Evolutionary conservation across 2,888 invertebrate genomes (phyloP), one percentile per base, ranked within the genome.

Genomic region (Scelioninae gen. 2): DNA sequence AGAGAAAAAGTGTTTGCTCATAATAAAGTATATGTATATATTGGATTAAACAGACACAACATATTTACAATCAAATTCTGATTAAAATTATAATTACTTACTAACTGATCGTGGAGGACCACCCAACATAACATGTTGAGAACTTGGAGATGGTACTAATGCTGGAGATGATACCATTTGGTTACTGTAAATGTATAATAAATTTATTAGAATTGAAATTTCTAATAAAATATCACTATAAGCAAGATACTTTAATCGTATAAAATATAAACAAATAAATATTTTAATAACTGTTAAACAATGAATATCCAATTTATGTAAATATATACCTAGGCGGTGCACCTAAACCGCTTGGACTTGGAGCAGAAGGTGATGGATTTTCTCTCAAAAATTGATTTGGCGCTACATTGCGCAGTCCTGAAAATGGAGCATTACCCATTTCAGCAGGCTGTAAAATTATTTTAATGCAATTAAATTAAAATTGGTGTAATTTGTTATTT

Each of bases 331-430:
- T 82, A 6, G 82, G 74, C 0, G 90, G 90, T 13, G 89, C 89
- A 2, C 87, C 89, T 86, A 91, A 88, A 41, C 89, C 90, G 25
- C 92, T 93, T 0, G 91, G 91, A 45, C 92, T 92, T 6, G 92
- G 91, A 0, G 92, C 93, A 0, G 93, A 92, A 0, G 94, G 93
- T 11, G 93, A 92, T 0, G 94, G 94, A 80, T 94, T 94, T 83
- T 94, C 94, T 0, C 92, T 88, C 77, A 94, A 88, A 86, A 93
- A 95, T 83, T 93, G 93, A 76, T 89, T 90, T 2, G 94, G 93
- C 0, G 91, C 91, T 0, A 92, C 91, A 39, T 91, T 92, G 0
- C 94, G 87, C 61, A 89, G 85, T 19, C 84, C 86, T 2, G 88
- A 85, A 76, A 87, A 88, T 25, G 86, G 86, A 61, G 86, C 85